phyloP scores from a whole-genome alignment of 2,113 vertebrate genomes.

The Anarhynchus alexandrinus region DNA sequence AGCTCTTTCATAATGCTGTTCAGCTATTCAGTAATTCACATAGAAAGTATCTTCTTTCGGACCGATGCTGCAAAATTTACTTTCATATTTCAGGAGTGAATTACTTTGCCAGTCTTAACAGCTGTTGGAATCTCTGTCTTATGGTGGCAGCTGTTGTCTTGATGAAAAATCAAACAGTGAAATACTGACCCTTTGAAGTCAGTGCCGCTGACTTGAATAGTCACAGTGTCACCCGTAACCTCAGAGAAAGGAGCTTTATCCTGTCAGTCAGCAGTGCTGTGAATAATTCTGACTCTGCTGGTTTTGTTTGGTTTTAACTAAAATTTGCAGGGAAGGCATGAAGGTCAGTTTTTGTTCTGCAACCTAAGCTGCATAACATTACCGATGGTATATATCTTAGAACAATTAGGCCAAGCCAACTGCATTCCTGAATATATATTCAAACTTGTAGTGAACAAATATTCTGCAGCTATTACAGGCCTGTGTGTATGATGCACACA shows the following conservation, averaged over 20 bases:
- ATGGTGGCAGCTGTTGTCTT: conserved; percentile 52
- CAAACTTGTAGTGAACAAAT: neutral
- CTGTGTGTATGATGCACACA: neutral
- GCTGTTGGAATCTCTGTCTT: conserved; percentile 27
- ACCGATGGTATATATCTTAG: neutral
- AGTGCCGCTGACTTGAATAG: conserved; percentile 32
- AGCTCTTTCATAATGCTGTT: neutral
- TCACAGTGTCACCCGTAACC: neutral
- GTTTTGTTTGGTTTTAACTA: conserved; percentile 20
- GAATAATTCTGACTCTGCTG: conserved; percentile 6
- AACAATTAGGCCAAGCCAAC: neutral
- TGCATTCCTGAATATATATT: neutral
- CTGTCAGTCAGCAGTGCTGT: conserved; percentile 22
- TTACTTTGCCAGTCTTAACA: conserved; percentile 9
- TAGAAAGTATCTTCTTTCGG: neutral
- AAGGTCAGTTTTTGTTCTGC: neutral
- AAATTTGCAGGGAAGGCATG: neutral
- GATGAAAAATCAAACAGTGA: conserved; percentile 36
- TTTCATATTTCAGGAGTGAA: neutral
- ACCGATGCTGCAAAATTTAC: neutral
- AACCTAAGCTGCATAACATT: neutral
- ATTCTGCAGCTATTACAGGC: neutral
- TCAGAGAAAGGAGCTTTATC: conserved; percentile 9
- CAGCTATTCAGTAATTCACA: neutral
- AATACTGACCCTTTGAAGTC: conserved; percentile 49